phyloP scores from a whole-genome alignment of 2,797 vertebrate species.

The Lagorchestes hirsutus region DNA sequence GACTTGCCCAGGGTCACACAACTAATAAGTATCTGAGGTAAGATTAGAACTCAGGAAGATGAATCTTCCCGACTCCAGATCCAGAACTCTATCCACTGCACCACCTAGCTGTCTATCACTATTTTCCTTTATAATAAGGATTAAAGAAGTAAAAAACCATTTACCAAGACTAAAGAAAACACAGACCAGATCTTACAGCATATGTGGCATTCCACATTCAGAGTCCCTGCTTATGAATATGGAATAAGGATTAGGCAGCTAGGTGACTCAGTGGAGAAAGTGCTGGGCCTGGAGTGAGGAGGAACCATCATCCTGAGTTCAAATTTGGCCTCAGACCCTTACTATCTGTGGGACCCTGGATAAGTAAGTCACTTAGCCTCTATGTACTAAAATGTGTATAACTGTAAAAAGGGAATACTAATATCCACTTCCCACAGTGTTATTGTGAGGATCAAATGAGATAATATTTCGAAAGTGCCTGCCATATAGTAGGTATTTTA shows the following conservation, averaged over 20 bases:
- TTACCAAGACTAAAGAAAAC: neutral
- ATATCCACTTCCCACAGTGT: neutral
- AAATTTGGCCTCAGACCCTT: neutral
- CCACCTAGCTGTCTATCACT: neutral
- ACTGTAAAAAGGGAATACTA: neutral
- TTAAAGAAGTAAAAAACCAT: neutral
- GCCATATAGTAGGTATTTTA: neutral
- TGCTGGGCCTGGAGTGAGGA: neutral
- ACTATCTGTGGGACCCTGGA: neutral
- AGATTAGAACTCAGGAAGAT: neutral
- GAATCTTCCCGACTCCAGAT: neutral
- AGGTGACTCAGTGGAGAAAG: neutral
- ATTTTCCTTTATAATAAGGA: neutral
- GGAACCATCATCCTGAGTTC: neutral
- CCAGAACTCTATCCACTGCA: neutral
- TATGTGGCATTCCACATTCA: neutral
- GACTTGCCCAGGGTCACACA: neutral
- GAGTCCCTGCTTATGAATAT: neutral
- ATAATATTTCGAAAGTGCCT: neutral
- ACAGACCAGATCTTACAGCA: neutral
- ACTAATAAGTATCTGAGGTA: neutral
- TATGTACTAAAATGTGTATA: neutral
- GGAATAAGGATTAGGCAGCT: neutral
- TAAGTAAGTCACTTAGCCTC: neutral
- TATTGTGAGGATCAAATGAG: neutral